phyloP scores from a whole-genome alignment of 2,797 vertebrate genomes.

The Brachymystax lenok region DNA sequence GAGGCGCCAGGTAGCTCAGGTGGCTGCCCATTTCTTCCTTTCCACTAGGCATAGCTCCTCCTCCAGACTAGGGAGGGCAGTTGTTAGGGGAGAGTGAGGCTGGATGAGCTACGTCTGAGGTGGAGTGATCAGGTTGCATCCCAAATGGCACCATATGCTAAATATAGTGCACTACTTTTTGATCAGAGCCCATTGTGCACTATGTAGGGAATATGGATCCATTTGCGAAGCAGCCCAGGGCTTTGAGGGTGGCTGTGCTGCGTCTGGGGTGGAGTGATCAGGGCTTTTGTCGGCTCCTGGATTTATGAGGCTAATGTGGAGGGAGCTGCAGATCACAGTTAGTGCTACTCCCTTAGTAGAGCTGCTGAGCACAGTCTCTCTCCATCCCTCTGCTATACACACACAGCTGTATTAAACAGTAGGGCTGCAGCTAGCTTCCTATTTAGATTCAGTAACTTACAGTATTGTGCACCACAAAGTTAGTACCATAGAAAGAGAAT shows the following conservation, averaged over 20 bases:
- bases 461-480: background rate
- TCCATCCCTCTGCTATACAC: background rate
- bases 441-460: background rate
- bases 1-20: background rate
- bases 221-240: background rate
- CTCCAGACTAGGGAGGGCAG: background rate
- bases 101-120: background rate
- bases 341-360: background rate
- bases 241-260: background rate
- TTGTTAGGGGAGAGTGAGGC: background rate
- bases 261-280: background rate
- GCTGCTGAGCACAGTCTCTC: background rate
- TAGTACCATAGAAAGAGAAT: background rate
- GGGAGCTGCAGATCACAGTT: conserved; percentile 2
- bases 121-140: background rate
- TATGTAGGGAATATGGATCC: too few relatives aligned
- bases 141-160: too few relatives aligned
- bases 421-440: background rate
- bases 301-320: conserved; percentile 27
- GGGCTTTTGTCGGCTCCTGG: conserved; percentile 7
- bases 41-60: background rate
- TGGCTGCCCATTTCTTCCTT: background rate
- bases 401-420: background rate
- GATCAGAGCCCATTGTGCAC: too few relatives aligned
- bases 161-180: too few relatives aligned